Percentiles rank a stretch among this genome's conserved stretches.
Conservation (phyloP, 2,888 invertebrate species). For the Xanthorhoe spadicearia region DNA sequence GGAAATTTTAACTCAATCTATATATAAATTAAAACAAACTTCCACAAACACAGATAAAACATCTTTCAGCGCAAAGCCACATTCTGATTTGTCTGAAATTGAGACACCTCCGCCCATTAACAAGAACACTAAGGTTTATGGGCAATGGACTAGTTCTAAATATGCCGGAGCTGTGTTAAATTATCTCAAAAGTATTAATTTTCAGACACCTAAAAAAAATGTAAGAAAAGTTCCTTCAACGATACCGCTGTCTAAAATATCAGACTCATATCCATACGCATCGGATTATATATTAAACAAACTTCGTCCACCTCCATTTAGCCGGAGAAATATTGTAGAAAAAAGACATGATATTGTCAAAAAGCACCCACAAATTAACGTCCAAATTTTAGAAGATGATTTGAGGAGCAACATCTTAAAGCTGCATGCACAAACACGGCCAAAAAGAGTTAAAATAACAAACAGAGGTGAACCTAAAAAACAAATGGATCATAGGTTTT, state of each 20-base stretch:
- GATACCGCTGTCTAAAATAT: conserved; percentile 63
- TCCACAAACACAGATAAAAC: conserved; percentile 21
- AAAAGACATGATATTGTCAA: conserved; percentile 55
- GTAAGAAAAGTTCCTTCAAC: conserved; percentile 61
- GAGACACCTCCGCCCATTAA: conserved; percentile 64
- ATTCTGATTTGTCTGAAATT: conserved; percentile 53
- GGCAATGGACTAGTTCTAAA: conserved; percentile 73
- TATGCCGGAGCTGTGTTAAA: conserved; percentile 72
- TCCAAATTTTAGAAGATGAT: conserved; percentile 68
- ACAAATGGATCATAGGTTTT: conserved; percentile 53
- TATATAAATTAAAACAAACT: conserved; percentile 46
- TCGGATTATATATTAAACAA: conserved; percentile 64
- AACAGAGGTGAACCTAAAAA: conserved; percentile 58
- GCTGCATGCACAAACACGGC: conserved; percentile 58
- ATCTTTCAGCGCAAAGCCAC: conserved; percentile 33
- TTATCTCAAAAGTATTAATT: conserved; percentile 70
- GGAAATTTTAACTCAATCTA: conserved; percentile 34
- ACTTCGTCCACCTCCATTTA: conserved; percentile 62
- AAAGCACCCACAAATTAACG: conserved; percentile 67
- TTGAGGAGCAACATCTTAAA: conserved; percentile 62
- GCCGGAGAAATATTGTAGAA: conserved; percentile 58
- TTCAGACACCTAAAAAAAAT: conserved; percentile 53
- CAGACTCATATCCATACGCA: conserved; percentile 69
- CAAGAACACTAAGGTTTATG: conserved; percentile 62
- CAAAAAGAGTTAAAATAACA: conserved; percentile 64